These are phyloP conservation scores for Chrysogorgia sp. DNA, from an alignment of 92 coral and sea anemone species.

Conservation along the genomic window DNA sequence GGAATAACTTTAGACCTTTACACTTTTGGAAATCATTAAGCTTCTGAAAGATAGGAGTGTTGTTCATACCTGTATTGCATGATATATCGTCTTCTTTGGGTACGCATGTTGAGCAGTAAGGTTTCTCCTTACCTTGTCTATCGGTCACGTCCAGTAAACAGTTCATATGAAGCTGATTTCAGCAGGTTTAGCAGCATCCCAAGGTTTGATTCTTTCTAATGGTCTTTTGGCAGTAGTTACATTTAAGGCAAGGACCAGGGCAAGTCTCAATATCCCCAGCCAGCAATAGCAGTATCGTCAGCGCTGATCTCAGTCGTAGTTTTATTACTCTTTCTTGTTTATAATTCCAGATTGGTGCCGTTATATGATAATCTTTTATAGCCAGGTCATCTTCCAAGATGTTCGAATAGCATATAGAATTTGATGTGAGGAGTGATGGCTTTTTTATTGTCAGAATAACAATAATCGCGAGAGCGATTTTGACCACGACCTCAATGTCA, in stretches of 20 bases:
- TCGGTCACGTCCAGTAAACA: conserved; percentile 7
- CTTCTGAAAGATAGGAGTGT: not conserved
- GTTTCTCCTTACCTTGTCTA: conserved; percentile 3
- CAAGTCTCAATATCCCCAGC: too few relatives aligned
- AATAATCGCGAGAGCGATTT: too few relatives aligned
- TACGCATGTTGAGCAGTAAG: not conserved
- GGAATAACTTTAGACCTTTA: not conserved
- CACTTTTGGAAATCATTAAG: not conserved
- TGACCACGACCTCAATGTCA: too few relatives aligned
- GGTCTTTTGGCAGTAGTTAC: not conserved
- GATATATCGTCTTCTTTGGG: not conserved
- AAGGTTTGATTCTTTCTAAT: not conserved
- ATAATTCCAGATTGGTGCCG: too few relatives aligned
- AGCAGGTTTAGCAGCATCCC: not conserved
- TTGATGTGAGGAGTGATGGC: too few relatives aligned
- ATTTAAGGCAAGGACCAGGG: not conserved
- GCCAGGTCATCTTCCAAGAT: too few relatives aligned
- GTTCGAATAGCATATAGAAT: too few relatives aligned
- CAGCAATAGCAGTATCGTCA: too few relatives aligned
- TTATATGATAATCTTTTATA: too few relatives aligned
- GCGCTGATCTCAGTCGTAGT: too few relatives aligned
- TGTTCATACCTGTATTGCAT: not conserved
- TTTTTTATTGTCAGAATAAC: too few relatives aligned
- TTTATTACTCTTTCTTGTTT: too few relatives aligned
- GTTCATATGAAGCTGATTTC: not conserved